These are phyloP conservation scores for Phortica okadai DNA, from an alignment of 2,888 invertebrate species.

Conservation along the genomic window DNA sequence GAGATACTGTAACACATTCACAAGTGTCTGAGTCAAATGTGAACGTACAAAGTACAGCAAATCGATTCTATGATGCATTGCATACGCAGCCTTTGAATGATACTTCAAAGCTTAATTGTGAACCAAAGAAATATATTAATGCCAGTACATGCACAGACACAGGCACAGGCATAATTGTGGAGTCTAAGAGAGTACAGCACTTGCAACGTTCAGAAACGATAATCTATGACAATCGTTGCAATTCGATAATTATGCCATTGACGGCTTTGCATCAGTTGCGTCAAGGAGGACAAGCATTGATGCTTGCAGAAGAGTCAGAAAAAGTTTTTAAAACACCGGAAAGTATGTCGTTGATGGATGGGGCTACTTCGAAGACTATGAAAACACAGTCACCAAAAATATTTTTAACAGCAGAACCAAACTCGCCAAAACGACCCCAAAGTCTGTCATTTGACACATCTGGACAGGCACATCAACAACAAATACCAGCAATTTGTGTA, in stretches of 20 bases:
- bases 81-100: conserved; percentile 25
- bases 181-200: conserved; percentile 50
- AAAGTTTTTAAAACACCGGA: neutral
- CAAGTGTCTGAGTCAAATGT: neutral
- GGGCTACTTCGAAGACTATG: too few relatives aligned
- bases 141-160: conserved; percentile 1
- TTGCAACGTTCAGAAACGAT: conserved; percentile 69
- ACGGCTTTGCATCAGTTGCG: conserved; percentile 35
- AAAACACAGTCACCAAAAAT: neutral
- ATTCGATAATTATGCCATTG: conserved; percentile 55
- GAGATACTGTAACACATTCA: conserved; percentile 20
- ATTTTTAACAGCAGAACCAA: conserved; percentile 11
- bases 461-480: conserved; percentile 42
- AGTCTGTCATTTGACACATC: conserved; percentile 31
- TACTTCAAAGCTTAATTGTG: too few relatives aligned
- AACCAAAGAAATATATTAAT: conserved; percentile 24
- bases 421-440: conserved; percentile 50
- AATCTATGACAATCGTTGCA: conserved; percentile 69
- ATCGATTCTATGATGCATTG: neutral
- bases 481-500: conserved; percentile 68
- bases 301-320: neutral
- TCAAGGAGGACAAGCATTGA: neutral
- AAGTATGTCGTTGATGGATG: too few relatives aligned
- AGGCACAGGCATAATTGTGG: conserved; percentile 30
- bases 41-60: neutral